Conservation (phyloP, 2,113 vertebrate genomes). For the Ivindomyrus marchei region DNA sequence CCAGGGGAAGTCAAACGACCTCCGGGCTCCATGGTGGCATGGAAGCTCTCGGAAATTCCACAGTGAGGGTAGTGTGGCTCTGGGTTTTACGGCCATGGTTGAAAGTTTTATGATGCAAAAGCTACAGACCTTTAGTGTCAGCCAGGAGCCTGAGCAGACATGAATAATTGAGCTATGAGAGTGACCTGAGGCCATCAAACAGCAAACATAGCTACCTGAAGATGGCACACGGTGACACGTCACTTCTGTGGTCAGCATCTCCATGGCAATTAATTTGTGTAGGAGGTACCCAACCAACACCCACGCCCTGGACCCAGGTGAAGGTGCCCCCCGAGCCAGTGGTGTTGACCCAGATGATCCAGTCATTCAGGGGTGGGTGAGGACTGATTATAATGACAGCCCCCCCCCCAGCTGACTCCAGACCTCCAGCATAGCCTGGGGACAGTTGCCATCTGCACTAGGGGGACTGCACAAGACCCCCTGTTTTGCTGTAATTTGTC, state of each 20-base stretch:
- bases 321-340: slow-evolving; percentile 48
- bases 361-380: slow-evolving; percentile 59
- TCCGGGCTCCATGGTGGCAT: not conserved
- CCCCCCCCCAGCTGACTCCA: slow-evolving; percentile 25
- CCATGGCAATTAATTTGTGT: not conserved
- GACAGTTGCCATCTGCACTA: slow-evolving; percentile 54
- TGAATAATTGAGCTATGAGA: slow-evolving; percentile 75
- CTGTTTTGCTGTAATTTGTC: not conserved
- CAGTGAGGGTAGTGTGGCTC: slow-evolving; percentile 27
- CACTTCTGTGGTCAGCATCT: not conserved
- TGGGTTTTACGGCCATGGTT: slow-evolving; percentile 57
- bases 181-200: slow-evolving; percentile 7
- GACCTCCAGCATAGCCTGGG: slow-evolving; percentile 51
- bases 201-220: not conserved
- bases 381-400: not conserved
- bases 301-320: slow-evolving; percentile 36
- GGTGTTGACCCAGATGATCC: slow-evolving; percentile 62
- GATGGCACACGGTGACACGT: not conserved
- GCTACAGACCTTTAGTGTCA: slow-evolving; percentile 91
- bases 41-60: not conserved
- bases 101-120: slow-evolving; percentile 90
- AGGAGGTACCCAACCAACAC: not conserved
- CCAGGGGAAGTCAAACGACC: slow-evolving; percentile 15
- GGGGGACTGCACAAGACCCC: not conserved
- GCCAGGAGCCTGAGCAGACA: slow-evolving; percentile 74